Evolutionary conservation across 2,113 vertebrate genomes (phyloP).

Genomic region (Semnopithecus entellus): DNA sequence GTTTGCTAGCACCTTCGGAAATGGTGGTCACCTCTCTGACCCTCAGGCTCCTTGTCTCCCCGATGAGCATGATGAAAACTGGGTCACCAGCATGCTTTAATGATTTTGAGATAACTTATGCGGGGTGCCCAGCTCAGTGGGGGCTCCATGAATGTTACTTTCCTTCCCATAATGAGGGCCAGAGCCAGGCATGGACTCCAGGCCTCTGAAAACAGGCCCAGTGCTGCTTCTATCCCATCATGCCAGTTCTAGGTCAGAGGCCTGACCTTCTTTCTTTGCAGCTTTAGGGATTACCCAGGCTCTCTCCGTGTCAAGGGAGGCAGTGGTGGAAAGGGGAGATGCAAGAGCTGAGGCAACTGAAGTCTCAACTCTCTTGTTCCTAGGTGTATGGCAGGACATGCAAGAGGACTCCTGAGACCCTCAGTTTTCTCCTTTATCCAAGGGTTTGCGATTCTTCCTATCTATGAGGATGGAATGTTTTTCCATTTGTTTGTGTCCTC

Average conservation of each 20-base stretch:
- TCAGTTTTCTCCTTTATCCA: background rate
- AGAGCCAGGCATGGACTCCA: background rate
- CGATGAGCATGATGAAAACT: accelerated
- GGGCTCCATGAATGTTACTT: background rate
- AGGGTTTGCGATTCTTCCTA: no score
- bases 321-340: accelerated
- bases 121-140: background rate
- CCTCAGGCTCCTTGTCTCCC: background rate
- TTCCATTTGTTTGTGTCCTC: no score
- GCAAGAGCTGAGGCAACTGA: no score
- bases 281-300: background rate
- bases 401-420: background rate
- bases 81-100: background rate
- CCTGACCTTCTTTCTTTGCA: accelerated
- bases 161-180: background rate
- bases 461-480: no score
- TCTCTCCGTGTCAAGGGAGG: background rate
- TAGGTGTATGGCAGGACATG: no score
- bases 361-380: accelerated
- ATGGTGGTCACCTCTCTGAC: background rate
- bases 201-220: accelerated
- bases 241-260: background rate
- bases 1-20: background rate
- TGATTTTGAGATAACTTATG: background rate
- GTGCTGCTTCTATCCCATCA: accelerated